Conservation (phyloP, 2,113 vertebrate species). For the Ictidomys tridecemlineatus region DNA sequence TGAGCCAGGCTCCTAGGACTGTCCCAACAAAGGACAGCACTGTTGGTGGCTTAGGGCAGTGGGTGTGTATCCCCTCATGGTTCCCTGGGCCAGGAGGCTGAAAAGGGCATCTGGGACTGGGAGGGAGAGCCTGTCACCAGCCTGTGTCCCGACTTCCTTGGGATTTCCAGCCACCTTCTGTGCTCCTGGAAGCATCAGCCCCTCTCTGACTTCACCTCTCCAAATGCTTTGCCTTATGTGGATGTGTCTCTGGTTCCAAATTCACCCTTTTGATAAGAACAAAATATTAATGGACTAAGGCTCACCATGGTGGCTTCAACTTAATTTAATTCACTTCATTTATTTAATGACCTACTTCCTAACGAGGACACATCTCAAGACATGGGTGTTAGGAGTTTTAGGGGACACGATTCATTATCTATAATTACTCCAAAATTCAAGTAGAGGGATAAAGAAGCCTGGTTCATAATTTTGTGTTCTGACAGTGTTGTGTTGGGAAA, state of each 20-base stretch:
- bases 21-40: background rate
- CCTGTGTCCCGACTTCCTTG: background rate
- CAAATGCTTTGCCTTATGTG: fast-evolving
- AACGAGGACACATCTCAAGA: background rate
- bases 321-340: background rate
- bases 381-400: background rate
- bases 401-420: background rate
- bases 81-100: too few species aligned
- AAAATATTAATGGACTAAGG: background rate
- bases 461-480: background rate
- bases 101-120: fast-evolving
- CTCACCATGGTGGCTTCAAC: background rate
- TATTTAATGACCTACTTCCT: background rate
- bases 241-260: background rate
- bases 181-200: background rate
- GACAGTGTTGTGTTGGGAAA: background rate
- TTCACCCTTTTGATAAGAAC: background rate
- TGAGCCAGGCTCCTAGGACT: background rate
- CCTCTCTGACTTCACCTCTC: background rate
- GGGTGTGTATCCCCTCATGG: background rate
- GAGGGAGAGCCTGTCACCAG: too few species aligned
- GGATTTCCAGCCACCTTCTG: background rate
- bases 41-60: background rate
- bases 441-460: background rate
- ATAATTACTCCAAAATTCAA: background rate